Conservation (phyloP, 2,113 vertebrate genomes). For the Pelodiscus sinensis region DNA sequence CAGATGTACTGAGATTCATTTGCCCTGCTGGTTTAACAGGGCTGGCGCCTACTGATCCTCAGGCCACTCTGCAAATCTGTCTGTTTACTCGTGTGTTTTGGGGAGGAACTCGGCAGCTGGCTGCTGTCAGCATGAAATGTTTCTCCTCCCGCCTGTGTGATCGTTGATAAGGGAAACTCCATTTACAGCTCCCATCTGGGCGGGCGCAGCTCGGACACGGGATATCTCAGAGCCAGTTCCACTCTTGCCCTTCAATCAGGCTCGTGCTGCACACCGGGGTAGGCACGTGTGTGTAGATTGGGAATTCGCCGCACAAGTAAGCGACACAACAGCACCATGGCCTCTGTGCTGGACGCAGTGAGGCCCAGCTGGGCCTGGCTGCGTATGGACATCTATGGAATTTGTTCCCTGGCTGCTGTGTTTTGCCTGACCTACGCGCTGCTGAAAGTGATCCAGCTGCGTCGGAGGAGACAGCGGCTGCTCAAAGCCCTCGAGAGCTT, state of each 20-base stretch:
- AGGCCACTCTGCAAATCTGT: not conserved
- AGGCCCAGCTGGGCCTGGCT: not conserved
- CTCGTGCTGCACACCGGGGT: not conserved
- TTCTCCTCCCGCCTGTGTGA: not conserved
- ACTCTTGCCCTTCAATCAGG: not conserved
- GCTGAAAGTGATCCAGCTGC: slow-evolving; percentile 46
- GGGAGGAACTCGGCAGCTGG: not conserved
- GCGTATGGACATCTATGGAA: not conserved
- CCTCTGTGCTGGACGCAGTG: not conserved
- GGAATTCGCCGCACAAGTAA: not conserved
- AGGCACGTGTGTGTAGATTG: not conserved
- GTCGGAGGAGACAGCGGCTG: slow-evolving; percentile 42
- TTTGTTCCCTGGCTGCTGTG: not conserved
- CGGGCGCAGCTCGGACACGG: not conserved
- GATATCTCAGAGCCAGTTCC: not conserved
- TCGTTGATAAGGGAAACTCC: not conserved
- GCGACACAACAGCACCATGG: not conserved
- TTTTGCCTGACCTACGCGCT: slow-evolving; percentile 39
- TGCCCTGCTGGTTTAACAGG: not conserved
- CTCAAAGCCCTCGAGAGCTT: slow-evolving; percentile 67
- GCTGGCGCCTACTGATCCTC: not conserved
- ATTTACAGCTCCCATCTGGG: not conserved
- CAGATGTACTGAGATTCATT: no score
- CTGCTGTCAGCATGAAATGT: not conserved
- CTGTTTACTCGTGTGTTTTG: not conserved